phyloP scores from a whole-genome alignment of 2,888 invertebrate genomes.

The Mythimna lalbum region DNA sequence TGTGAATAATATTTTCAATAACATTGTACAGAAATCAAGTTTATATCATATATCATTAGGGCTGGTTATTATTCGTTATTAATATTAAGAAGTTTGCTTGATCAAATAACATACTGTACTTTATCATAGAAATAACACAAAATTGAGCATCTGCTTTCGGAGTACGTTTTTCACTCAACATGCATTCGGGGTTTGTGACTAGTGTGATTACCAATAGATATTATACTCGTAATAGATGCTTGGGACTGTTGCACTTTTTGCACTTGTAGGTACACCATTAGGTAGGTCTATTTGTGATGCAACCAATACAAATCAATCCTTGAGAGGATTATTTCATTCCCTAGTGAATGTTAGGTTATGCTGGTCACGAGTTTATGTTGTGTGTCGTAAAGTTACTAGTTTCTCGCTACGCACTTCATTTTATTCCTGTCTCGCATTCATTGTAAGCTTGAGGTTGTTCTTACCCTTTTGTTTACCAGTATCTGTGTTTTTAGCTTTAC shows the following conservation, averaged over 20 bases:
- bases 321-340: conserved; percentile 23
- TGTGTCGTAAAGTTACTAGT: conserved; percentile 46
- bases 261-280: conserved; percentile 46
- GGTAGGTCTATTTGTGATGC: conserved; percentile 25
- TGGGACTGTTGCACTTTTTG: conserved; percentile 49
- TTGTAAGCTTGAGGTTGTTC: conserved; percentile 50
- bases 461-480: conserved; percentile 29
- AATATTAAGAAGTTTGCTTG: conserved; percentile 27
- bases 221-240: conserved; percentile 45
- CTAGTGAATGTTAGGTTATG: conserved; percentile 49
- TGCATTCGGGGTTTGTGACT: conserved; percentile 40
- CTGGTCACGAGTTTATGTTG: conserved; percentile 47
- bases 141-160: conserved; percentile 33
- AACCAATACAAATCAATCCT: conserved; percentile 19
- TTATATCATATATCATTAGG: not conserved
- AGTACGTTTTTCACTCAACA: conserved; percentile 16
- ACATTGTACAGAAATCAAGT: conserved; percentile 24
- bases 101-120: conserved; percentile 24
- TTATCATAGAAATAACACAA: conserved; percentile 30
- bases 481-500: conserved; percentile 49
- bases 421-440: conserved; percentile 46
- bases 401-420: conserved; percentile 46
- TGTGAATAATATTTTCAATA: not conserved
- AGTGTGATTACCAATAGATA: conserved; percentile 29
- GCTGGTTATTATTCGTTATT: conserved; percentile 19